phyloP scores from a whole-genome alignment of 1,140 invertebrate genomes.

The Pogonognathellus flavescens region DNA sequence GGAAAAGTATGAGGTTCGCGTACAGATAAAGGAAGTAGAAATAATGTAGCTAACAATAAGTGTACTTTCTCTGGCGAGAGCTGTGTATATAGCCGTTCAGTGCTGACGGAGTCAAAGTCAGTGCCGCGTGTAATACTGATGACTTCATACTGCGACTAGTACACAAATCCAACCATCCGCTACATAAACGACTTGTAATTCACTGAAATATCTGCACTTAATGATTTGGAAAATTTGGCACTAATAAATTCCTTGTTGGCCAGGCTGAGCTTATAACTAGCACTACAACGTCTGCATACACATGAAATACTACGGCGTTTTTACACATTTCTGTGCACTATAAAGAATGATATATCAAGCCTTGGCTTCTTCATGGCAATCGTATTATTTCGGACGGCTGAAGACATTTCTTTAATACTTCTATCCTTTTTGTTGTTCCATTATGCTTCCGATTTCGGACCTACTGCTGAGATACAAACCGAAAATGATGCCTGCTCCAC shows the following conservation, averaged over 20 bases:
- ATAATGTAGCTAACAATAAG: neutral
- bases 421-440: constrained; percentile 34
- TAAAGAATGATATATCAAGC: constrained; percentile 24
- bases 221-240: constrained; percentile 68
- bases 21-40: constrained; percentile 1
- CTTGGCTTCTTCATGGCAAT: constrained; percentile 30
- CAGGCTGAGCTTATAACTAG: constrained; percentile 44
- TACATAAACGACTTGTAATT: constrained; percentile 68
- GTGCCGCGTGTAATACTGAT: constrained; percentile 67
- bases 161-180: constrained; percentile 67
- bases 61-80: neutral
- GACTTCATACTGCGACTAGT: constrained; percentile 64
- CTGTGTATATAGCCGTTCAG: constrained; percentile 24
- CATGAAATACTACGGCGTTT: neutral
- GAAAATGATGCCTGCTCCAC: constrained; percentile 57
- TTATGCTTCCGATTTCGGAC: constrained; percentile 54
- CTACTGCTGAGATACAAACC: constrained; percentile 60
- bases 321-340: constrained; percentile 36
- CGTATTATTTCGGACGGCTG: constrained; percentile 62
- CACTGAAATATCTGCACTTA: constrained; percentile 68
- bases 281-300: constrained; percentile 3
- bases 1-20: neutral
- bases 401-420: constrained; percentile 60
- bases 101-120: constrained; percentile 67
- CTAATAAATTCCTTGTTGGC: constrained; percentile 68